These are phyloP conservation scores for Corbicula japonica DNA, from an alignment of 2,888 invertebrate genomes.

Conservation along the genomic window DNA sequence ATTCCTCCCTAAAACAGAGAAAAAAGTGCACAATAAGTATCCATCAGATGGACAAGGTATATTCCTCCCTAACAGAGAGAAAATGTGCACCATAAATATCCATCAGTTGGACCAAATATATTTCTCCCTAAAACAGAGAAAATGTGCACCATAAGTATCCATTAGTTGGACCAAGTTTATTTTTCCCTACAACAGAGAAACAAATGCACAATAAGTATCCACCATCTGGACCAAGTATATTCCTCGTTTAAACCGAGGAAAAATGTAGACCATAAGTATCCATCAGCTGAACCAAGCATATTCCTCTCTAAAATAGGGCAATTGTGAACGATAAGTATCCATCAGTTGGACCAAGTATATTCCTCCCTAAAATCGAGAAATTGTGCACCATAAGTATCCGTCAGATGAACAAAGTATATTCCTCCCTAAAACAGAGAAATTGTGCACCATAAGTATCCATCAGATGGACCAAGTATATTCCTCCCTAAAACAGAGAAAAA, in stretches of 20 bases:
- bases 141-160: conserved; percentile 87
- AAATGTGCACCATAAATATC: not conserved
- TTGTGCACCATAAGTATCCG: not conserved
- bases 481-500: no score
- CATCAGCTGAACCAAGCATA: conserved; percentile 87
- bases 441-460: conserved; percentile 87
- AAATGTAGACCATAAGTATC: conserved; percentile 87
- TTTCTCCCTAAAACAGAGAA: no score
- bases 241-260: no score
- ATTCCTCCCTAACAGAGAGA: conserved; percentile 86
- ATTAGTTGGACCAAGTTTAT: conserved; percentile 87
- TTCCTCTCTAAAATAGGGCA: conserved; percentile 87
- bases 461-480: conserved; percentile 87
- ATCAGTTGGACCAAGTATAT: conserved; percentile 87
- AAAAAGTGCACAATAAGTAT: conserved; percentile 87
- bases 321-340: conserved; percentile 87
- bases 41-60: conserved; percentile 87
- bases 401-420: no score
- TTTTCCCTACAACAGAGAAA: conserved; percentile 87
- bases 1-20: no score
- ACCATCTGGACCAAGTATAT: no score
- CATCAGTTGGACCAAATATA: no score
- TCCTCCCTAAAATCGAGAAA: conserved; percentile 86
- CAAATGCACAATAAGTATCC: no score
- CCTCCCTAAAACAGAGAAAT: no score